Evolutionary conservation across 2,113 vertebrate species (phyloP), one percentile per base, ranked within the genome.

Genomic region (Tetrao urogallus): DNA sequence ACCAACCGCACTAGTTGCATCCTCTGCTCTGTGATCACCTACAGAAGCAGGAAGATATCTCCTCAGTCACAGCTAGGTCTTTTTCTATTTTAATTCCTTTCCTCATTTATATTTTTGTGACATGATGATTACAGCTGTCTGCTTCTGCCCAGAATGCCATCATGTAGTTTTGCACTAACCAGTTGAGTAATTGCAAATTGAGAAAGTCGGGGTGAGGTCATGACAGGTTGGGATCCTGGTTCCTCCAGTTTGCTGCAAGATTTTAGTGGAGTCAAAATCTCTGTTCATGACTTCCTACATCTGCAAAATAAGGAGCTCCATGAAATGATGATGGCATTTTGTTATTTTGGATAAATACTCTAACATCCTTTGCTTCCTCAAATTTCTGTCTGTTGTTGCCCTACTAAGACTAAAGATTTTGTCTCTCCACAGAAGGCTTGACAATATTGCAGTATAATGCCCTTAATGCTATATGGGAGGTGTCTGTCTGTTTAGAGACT

Each of bases 141-240:
- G 7, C 40, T 43, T 70, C 16, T 87, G 42, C 12, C 12, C 22
- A 0, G 0, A 32, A 10, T 76, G 24, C 18, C 0, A 0, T 9
- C 28, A 15, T 34, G 32, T 27, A 32, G 42, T 45, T 90, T 64
- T 82, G 19, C 21, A n/a, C 73, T 76, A 76, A 63, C 7, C 28
- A 48, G 11, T 8, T 48, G 15, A 86, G 13, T 79, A 34, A 86
- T 61, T 58, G 18, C 27, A 11, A 27, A 20, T 24, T 83, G 12
- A 82, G 27, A 50, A 28, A 7, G 16, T 83, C 32, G 64, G 17
- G 27, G 24, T 0, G 42, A 71, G 6, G 16, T 2, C 7, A 63
- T 65, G 27, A 36, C 19, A 88, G 25, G 7, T 27, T 22, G 8
- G 1, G 14, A 54, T 30, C 4, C 32, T n/a, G 8, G 10, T 67